phyloP scores from a whole-genome alignment of 1,140 invertebrate genomes.

The Pseudomyrmex concolor region DNA sequence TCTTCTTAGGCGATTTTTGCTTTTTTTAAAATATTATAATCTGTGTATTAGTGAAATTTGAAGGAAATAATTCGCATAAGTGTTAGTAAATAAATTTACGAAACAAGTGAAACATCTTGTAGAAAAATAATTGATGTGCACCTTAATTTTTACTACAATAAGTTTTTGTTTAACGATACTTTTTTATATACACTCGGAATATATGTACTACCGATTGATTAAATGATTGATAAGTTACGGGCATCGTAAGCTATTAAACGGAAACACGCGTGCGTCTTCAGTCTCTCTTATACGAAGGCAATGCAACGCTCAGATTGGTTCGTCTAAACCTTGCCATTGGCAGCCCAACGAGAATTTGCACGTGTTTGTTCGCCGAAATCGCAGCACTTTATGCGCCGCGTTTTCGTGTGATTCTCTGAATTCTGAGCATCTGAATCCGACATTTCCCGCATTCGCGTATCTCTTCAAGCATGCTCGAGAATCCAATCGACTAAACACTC shows the following conservation, averaged over 20 bases:
- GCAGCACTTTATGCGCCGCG: not conserved
- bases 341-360: not conserved
- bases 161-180: not conserved
- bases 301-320: not conserved
- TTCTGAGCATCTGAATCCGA: conserved; percentile 12
- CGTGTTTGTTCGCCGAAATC: conserved; percentile 32
- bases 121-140: not conserved
- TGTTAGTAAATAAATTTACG: conserved; percentile 16
- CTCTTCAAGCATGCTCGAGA: conserved; percentile 51
- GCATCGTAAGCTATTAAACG: not conserved
- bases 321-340: not conserved
- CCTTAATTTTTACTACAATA: not conserved
- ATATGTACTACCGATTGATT: not conserved
- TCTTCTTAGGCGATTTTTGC: conserved; percentile 15
- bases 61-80: not conserved
- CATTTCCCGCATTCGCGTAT: conserved; percentile 25
- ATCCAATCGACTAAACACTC: conserved; percentile 24
- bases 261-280: not conserved
- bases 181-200: not conserved
- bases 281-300: not conserved
- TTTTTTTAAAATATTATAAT: not conserved
- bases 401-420: conserved; percentile 15
- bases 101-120: not conserved
- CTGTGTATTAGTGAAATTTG: not conserved
- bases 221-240: not conserved